Percentiles rank a stretch among this genome's conserved stretches.
Conservation (phyloP, 2,797 vertebrate species). For the Garrulus glandarius region DNA sequence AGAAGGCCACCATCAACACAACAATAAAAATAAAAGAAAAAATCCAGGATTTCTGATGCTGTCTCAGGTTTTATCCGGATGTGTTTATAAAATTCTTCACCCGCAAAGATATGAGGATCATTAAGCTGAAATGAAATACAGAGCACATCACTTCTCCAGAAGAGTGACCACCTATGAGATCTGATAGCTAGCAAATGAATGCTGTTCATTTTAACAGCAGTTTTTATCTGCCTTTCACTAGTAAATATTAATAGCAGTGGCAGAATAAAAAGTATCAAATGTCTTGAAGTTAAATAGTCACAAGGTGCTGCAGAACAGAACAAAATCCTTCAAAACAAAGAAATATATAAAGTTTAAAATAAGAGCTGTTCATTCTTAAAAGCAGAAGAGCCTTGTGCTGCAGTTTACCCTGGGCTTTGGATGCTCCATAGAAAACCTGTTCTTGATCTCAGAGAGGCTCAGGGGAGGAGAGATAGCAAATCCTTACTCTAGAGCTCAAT, state of each 20-base stretch:
- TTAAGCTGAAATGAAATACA: conserved; percentile 41
- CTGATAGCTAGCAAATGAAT: conserved; percentile 15
- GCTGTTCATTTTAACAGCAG: conserved; percentile 44
- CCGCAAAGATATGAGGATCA: background rate
- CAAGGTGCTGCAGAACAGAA: background rate
- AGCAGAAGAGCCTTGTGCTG: background rate
- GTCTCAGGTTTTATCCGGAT: background rate
- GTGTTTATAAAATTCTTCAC: conserved; percentile 41
- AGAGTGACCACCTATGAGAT: conserved; percentile 30
- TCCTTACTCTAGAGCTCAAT: background rate
- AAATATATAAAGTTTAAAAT: background rate
- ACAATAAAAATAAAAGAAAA: conserved; percentile 27
- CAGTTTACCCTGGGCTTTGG: background rate
- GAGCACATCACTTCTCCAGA: background rate
- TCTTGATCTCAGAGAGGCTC: background rate
- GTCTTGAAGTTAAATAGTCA: background rate
- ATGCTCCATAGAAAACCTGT: background rate
- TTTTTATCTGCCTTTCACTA: conserved; percentile 39
- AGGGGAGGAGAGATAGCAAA: background rate
- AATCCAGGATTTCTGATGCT: background rate
- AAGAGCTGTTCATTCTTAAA: background rate
- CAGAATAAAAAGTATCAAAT: conserved; percentile 28
- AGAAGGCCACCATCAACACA: background rate
- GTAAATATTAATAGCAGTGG: conserved; percentile 35
- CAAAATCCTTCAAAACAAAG: background rate